These are phyloP conservation scores for Shargacucullia verbasci DNA, from an alignment of 2,888 invertebrate species.

Conservation along the genomic window DNA sequence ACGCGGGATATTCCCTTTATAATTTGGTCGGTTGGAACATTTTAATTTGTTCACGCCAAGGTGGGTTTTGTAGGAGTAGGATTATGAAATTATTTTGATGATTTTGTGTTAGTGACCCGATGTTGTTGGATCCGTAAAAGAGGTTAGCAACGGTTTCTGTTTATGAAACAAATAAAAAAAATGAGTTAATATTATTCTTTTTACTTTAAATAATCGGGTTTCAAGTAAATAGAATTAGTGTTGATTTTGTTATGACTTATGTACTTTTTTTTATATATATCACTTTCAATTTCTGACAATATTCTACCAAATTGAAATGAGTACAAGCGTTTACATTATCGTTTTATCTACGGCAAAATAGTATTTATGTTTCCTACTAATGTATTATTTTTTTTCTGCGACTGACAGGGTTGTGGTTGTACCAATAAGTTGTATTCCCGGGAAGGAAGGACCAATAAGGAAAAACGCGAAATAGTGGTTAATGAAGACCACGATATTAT, in stretches of 20 bases:
- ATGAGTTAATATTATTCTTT: too few species aligned
- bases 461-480: background rate
- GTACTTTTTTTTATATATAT: too few species aligned
- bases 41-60: conserved; percentile 41
- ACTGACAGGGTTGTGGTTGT: conserved; percentile 3
- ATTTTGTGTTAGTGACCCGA: background rate
- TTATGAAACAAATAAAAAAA: too few species aligned
- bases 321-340: too few species aligned
- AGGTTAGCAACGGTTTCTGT: too few species aligned
- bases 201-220: too few species aligned
- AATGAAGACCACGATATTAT: background rate
- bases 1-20: conserved; percentile 30
- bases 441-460: conserved; percentile 3
- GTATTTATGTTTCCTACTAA: background rate
- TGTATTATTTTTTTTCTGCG: conserved; percentile 1
- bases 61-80: conserved; percentile 1
- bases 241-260: too few species aligned
- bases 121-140: background rate
- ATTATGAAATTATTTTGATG: conserved; percentile 11
- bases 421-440: conserved; percentile 7
- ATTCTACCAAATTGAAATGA: too few species aligned
- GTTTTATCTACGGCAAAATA: too few species aligned
- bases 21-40: conserved; percentile 49
- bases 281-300: too few species aligned
- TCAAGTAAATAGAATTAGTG: too few species aligned